Percentiles rank a stretch among this genome's conserved stretches.
These are phyloP conservation scores for Bombylius discolor DNA, from an alignment of 2,888 invertebrate genomes.

Conservation along the genomic window DNA sequence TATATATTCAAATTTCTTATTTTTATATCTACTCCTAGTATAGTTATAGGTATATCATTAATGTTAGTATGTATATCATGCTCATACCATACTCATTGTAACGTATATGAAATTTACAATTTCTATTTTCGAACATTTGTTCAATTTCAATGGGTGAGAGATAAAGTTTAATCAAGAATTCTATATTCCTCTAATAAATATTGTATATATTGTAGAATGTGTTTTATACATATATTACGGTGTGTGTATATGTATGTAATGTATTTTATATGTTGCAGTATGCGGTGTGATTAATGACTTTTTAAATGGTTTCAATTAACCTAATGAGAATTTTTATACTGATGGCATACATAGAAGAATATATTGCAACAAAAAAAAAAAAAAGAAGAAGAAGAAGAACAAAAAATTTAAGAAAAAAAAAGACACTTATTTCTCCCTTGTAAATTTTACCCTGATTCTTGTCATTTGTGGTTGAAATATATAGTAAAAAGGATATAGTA, in stretches of 20 bases:
- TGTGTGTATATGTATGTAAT: too few species aligned
- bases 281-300: constrained; percentile 10
- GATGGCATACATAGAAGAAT: background rate
- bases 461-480: background rate
- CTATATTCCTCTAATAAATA: background rate
- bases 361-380: background rate
- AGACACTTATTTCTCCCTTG: background rate
- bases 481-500: background rate
- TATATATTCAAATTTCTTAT: too few species aligned
- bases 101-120: too few species aligned
- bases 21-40: too few species aligned
- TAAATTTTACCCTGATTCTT: background rate
- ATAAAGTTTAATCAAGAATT: background rate
- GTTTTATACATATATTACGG: too few species aligned
- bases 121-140: too few species aligned
- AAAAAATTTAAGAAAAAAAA: too few species aligned
- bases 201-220: too few species aligned
- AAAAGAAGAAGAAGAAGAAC: too few species aligned
- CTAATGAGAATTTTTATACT: background rate
- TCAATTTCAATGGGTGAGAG: background rate
- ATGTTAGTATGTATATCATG: too few species aligned
- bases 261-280: background rate
- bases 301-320: constrained; percentile 13
- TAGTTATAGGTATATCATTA: too few species aligned
- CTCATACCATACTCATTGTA: too few species aligned